phyloP scores from a whole-genome alignment of 2,888 invertebrate genomes.

The Villa cingulata region DNA sequence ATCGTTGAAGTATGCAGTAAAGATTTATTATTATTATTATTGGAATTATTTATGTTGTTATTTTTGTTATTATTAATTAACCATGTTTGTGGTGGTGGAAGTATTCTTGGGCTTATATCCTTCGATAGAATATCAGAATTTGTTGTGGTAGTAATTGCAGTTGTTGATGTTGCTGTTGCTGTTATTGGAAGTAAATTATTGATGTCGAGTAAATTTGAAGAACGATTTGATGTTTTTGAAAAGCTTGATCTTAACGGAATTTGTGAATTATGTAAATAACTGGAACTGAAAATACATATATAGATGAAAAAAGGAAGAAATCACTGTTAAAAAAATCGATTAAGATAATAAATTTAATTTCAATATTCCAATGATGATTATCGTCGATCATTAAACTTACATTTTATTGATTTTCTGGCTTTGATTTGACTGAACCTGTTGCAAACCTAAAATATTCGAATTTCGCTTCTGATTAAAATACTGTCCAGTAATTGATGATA shows the following conservation, averaged over 20 bases:
- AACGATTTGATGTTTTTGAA: background rate
- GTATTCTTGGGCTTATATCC: constrained; percentile 13
- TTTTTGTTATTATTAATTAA: background rate
- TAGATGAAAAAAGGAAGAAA: too few relatives aligned
- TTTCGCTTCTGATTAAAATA: constrained; percentile 14
- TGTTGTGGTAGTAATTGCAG: too few relatives aligned
- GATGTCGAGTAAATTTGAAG: background rate
- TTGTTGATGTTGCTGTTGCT: background rate
- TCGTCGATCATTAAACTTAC: background rate
- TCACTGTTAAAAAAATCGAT: too few relatives aligned
- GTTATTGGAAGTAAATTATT: background rate
- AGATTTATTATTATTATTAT: background rate
- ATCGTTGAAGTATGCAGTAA: background rate
- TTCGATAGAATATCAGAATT: background rate
- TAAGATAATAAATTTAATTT: too few relatives aligned
- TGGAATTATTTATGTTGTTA: too few relatives aligned
- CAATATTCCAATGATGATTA: background rate
- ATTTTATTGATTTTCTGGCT: background rate
- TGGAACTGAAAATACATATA: too few relatives aligned
- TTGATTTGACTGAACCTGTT: constrained; percentile 3
- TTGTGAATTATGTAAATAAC: background rate
- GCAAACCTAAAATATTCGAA: constrained; percentile 13
- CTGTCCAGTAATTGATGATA: constrained; percentile 6
- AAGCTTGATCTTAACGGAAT: background rate
- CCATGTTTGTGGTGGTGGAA: constrained; percentile 4